phyloP scores from a whole-genome alignment of 2,888 invertebrate genomes.

The Steinernema scapterisci region DNA sequence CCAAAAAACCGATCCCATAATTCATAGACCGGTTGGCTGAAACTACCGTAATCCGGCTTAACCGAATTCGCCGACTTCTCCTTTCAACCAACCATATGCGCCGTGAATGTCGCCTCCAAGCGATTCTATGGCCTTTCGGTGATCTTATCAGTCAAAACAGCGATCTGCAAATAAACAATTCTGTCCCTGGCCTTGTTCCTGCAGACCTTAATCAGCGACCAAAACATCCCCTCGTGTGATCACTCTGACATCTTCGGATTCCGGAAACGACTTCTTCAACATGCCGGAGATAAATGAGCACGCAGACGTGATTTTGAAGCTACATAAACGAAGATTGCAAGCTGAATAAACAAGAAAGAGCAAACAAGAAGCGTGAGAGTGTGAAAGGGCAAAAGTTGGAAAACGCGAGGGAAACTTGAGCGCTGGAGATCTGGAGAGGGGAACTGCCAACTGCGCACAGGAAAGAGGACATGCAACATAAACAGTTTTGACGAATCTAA shows the following conservation, averaged over 20 bases:
- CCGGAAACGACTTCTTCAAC: neutral
- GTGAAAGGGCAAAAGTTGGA: too few relatives aligned
- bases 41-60: too few relatives aligned
- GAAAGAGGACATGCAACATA: too few relatives aligned
- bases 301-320: neutral
- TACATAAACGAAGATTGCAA: neutral
- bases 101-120: too few relatives aligned
- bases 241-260: neutral
- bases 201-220: neutral
- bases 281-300: neutral
- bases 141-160: too few relatives aligned
- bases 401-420: neutral
- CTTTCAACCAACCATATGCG: too few relatives aligned
- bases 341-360: neutral
- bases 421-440: neutral
- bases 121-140: too few relatives aligned
- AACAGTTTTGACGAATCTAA: too few relatives aligned
- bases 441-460: too few relatives aligned
- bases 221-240: neutral
- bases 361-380: neutral
- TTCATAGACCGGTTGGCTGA: too few relatives aligned
- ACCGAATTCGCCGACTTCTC: too few relatives aligned
- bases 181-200: neutral
- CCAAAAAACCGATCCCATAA: too few relatives aligned
- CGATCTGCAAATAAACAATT: neutral